Evolutionary conservation across 2,113 vertebrate species (phyloP), one percentile per base, ranked within the genome.

Genomic region (Excalfactoria chinensis): DNA sequence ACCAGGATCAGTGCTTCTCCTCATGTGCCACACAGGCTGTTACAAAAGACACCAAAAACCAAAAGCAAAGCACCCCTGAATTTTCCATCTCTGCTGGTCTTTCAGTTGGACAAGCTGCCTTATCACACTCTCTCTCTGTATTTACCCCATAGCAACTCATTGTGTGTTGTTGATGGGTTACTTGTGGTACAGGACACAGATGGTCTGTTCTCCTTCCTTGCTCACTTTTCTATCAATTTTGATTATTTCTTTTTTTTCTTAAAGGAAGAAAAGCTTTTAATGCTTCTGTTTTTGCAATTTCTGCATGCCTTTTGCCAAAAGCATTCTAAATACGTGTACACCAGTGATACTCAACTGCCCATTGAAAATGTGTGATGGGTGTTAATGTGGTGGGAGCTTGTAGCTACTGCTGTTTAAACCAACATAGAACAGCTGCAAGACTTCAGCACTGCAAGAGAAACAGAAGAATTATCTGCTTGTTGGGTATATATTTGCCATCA

Each of bases 321-420:
- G 67, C 86, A 51, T 91, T 86, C 40, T 86, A 63, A 76, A 82
- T 79, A 73, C 46, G 34, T 20, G 32, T 32, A 64, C 66, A 74
- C 55, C 55, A 22, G n/a, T 71, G 93, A 91, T 76, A 88, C 90
- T 89, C 91, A 90, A 26, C 80, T 97, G 86, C 86, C 88, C 86
- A 44, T 84, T 64, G 35, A 59, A 64, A 70, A 74, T 67, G 60
- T 60, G 49, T 70, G 56, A 76, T 35, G 77, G 80, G 71, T 79
- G 81, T 87, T 85, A 74, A 92, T 64, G 55, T 84, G 81, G 70
- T 40, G 49, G 14, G n/a, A 86, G 46, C 35, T 93, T 68, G 85
- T 71, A 75, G 62, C 70, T 95, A 2, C 17, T 35, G 68, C 56
- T 85, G 60, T 66, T 76, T 35, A 84, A 90, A 70, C 90, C 68